Evolutionary conservation across 2,113 vertebrate genomes (phyloP), one percentile per base, ranked within the genome.

Genomic region (Bubo blakistoni): DNA sequence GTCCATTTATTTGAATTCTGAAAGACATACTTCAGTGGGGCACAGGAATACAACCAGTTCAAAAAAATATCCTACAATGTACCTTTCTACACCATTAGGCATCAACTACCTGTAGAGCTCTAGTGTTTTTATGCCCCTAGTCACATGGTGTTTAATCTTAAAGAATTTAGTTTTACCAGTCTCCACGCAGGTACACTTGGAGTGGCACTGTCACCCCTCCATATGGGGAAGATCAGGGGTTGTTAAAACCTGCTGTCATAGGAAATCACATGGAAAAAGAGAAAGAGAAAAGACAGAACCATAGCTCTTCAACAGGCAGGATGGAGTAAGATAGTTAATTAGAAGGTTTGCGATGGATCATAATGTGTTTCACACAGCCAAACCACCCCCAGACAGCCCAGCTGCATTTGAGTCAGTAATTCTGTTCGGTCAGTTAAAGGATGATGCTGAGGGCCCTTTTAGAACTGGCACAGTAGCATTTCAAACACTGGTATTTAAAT

Each of bases 301-400:
- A 2, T 1, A 10, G 57, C n/a, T 57, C 38, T 42, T 42, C 29
- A 20, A 44, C 5, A 3, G 7, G 38, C 16, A 30, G 30, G 40
- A 42, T 7, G 11, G 40, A 32, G 46, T 30, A 42, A 49, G 27
- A 34, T 1, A 26, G 24, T 27, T 77, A 30, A 46, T 65, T 21
- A 55, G 44, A 30, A 52, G 46, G 34, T 55, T 59, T 66, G 46
- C 2, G 3, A 15, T 16, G n/a, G 17, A 38, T 55, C 27, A 2
- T 7, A 11, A 34, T 0, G 10, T 0, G 9, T 44, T 25, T n/a
- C 14, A 11, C 9, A 2, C 18, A 61, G 51, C 22, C 14, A 21
- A 6, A 47, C 6, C 47, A 42, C 6, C 18, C 52, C 36, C 32
- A 7, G 22, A 57, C 32, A 32, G 7, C n/a, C 9, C 10, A 21